phyloP scores from a whole-genome alignment of 2,797 vertebrate species.

The Eospalax fontanierii region DNA sequence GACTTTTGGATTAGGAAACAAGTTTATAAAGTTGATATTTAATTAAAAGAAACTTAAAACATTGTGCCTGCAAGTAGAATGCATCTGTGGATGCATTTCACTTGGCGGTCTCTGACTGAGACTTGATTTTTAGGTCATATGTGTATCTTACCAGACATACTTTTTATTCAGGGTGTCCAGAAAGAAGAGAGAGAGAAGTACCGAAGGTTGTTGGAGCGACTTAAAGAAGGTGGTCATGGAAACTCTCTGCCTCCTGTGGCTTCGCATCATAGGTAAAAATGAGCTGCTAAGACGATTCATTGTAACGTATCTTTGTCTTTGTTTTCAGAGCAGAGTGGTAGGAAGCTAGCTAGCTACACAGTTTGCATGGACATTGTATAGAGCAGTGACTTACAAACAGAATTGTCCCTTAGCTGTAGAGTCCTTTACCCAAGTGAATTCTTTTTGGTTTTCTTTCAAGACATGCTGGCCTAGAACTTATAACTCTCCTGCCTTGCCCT shows the following conservation, averaged over 20 bases:
- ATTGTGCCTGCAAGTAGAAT: too few relatives aligned
- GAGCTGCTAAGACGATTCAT: constrained; percentile 7
- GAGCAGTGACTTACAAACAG: background rate
- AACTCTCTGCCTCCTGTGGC: constrained; percentile 15
- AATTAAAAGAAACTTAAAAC: too few relatives aligned
- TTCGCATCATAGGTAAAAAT: constrained; percentile 83
- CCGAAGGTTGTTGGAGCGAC: constrained; percentile 84
- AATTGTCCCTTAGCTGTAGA: constrained; percentile 53
- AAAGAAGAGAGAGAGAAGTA: constrained; percentile 88
- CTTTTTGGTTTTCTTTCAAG: background rate
- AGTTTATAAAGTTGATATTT: too few relatives aligned
- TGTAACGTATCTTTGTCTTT: background rate
- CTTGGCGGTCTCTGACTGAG: too few relatives aligned
- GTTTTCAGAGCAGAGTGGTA: constrained; percentile 9
- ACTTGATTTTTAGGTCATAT: constrained; percentile 30
- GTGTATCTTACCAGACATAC: constrained; percentile 2
- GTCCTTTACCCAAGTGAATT: constrained; percentile 35
- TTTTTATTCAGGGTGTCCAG: constrained; percentile 86
- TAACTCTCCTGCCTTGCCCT: background rate
- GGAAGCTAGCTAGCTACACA: background rate
- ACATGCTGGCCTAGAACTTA: background rate
- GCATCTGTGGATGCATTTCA: too few relatives aligned
- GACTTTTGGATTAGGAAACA: too few relatives aligned
- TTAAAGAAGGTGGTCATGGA: constrained; percentile 85
- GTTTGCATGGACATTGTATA: constrained; percentile 5